Conservation (phyloP, 2,888 invertebrate species). For the Chesias legatella region DNA sequence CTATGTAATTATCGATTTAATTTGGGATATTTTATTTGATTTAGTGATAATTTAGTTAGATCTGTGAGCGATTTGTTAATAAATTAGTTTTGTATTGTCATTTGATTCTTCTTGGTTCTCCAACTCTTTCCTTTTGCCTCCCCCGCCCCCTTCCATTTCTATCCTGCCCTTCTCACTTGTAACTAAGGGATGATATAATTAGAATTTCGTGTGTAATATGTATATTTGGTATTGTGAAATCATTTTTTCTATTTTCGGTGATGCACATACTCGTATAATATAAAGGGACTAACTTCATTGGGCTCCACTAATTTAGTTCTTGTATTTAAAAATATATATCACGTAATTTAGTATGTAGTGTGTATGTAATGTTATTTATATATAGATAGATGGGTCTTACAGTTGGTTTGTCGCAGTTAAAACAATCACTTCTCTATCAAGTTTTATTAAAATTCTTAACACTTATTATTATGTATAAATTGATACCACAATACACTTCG, state of each 20-base stretch:
- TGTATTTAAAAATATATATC: background rate
- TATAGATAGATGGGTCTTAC: slow-evolving; percentile 15
- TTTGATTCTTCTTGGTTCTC: slow-evolving; percentile 29
- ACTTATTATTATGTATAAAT: slow-evolving; percentile 65
- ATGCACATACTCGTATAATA: too few relatives aligned
- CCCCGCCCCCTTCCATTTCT: slow-evolving; percentile 62
- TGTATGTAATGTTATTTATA: slow-evolving; percentile 17
- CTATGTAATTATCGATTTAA: slow-evolving; percentile 53
- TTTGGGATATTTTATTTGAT: slow-evolving; percentile 58
- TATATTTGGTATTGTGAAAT: too few relatives aligned
- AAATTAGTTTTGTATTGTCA: slow-evolving; percentile 74
- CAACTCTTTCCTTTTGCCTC: slow-evolving; percentile 40
- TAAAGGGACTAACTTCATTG: too few relatives aligned
- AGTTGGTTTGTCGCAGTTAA: slow-evolving; percentile 23
- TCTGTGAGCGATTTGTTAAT: slow-evolving; percentile 74
- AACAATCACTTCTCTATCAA: slow-evolving; percentile 52
- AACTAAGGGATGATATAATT: slow-evolving; percentile 7
- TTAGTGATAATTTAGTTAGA: slow-evolving; percentile 69
- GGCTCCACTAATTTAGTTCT: too few relatives aligned
- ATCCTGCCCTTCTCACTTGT: slow-evolving; percentile 42
- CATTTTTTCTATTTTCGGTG: too few relatives aligned
- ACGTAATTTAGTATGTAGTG: background rate
- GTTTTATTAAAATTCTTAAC: slow-evolving; percentile 72
- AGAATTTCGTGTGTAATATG: slow-evolving; percentile 1
- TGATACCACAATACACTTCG: slow-evolving; percentile 58